Conservation (phyloP, 2,888 invertebrate genomes). For the Aleiodes alternator region DNA sequence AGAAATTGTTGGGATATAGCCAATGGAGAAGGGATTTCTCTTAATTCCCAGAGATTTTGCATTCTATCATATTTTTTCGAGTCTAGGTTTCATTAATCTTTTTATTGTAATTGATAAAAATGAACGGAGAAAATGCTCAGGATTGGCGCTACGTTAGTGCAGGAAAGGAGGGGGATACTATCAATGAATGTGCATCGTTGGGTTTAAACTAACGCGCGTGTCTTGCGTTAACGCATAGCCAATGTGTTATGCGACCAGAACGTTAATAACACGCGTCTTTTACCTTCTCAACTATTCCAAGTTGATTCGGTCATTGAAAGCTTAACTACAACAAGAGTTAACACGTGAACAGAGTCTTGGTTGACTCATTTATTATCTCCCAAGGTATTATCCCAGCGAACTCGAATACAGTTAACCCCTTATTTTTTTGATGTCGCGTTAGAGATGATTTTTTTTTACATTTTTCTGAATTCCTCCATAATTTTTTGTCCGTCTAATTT, state of each 20-base stretch:
- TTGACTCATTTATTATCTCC: too few relatives aligned
- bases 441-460: too few relatives aligned
- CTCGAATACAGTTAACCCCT: too few relatives aligned
- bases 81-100: neutral
- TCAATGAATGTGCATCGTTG: slow-evolving; percentile 43
- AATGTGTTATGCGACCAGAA: slow-evolving; percentile 41
- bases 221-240: slow-evolving; percentile 42
- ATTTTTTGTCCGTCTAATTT: too few relatives aligned
- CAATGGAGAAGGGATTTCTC: slow-evolving; percentile 12
- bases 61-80: slow-evolving; percentile 26
- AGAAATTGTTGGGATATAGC: slow-evolving; percentile 43
- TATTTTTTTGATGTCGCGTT: too few relatives aligned
- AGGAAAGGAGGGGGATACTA: slow-evolving; percentile 3
- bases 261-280: slow-evolving; percentile 48
- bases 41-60: slow-evolving; percentile 20
- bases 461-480: too few relatives aligned
- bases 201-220: slow-evolving; percentile 44
- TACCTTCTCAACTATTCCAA: slow-evolving; percentile 42
- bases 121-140: neutral
- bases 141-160: neutral
- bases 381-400: too few relatives aligned
- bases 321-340: neutral
- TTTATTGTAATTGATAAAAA: slow-evolving; percentile 11
- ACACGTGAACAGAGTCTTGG: neutral
- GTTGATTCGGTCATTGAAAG: slow-evolving; percentile 35